A percentile compares a stretch with the other conserved stretches of the same genome.
Conservation (phyloP, 2,797 vertebrate species). For the Cercopithecus hamlyni region DNA sequence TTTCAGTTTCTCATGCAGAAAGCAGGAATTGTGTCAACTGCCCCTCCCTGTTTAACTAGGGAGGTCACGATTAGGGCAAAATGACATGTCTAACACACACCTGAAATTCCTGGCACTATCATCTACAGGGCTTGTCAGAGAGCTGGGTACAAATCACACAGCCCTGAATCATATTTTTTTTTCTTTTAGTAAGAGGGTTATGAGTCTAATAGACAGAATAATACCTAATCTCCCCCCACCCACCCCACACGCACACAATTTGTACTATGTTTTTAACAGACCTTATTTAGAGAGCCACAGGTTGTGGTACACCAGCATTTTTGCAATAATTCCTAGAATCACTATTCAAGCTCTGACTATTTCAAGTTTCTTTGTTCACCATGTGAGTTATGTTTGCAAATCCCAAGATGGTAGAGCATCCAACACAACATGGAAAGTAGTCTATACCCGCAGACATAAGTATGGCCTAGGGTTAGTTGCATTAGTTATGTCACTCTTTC, state of each 20-base stretch:
- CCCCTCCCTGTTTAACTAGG: background rate
- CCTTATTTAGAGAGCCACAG: background rate
- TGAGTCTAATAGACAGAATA: background rate
- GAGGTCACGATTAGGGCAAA: background rate
- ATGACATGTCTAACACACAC: background rate
- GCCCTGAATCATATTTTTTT: background rate
- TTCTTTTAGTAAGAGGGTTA: background rate
- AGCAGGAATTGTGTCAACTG: background rate
- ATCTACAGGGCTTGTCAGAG: background rate
- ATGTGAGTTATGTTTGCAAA: constrained; percentile 1
- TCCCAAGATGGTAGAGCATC: background rate
- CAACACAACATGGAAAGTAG: background rate
- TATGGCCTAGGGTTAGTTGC: background rate
- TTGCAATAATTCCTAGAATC: background rate
- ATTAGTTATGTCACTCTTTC: background rate
- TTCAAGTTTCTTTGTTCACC: background rate
- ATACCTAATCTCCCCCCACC: background rate
- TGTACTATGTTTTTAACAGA: background rate
- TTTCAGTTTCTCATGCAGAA: background rate
- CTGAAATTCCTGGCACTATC: background rate
- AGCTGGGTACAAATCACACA: background rate
- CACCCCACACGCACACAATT: background rate
- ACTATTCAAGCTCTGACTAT: background rate
- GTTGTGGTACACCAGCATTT: background rate
- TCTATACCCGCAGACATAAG: background rate